A percentile compares a stretch with the other conserved stretches of the same genome.
phyloP scores from a whole-genome alignment of 2,113 vertebrate species.

The Psilopsiagon aymara region DNA sequence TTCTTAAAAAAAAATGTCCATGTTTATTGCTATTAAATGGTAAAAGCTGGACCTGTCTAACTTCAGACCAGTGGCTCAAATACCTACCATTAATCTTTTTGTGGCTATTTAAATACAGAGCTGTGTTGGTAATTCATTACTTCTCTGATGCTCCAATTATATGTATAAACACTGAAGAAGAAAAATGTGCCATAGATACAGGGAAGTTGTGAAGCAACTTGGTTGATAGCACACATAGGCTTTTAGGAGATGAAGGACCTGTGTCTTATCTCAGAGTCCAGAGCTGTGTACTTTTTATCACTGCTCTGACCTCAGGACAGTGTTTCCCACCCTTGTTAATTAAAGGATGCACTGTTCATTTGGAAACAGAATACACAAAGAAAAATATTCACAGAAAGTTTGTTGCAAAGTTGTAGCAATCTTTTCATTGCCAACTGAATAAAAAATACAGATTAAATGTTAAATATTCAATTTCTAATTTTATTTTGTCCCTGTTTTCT shows the following conservation, averaged over 20 bases:
- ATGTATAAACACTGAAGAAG: not conserved
- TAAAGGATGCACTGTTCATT: not conserved
- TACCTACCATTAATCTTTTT: not conserved
- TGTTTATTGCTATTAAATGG: not conserved
- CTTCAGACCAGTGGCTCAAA: not conserved
- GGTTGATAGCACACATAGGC: not conserved
- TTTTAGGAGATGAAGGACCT: not conserved
- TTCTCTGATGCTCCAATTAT: not conserved
- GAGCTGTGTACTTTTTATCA: not conserved
- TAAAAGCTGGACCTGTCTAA: not conserved
- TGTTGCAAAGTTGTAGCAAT: not conserved
- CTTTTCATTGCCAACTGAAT: not conserved
- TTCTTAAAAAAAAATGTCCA: not conserved
- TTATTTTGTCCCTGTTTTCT: not conserved
- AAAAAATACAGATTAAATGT: not conserved
- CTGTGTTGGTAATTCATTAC: not conserved
- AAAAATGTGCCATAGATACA: not conserved
- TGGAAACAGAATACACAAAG: not conserved
- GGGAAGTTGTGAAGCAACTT: not conserved
- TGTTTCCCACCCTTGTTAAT: constrained; percentile 17
- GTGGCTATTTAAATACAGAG: not conserved
- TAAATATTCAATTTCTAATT: not conserved
- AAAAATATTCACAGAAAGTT: not conserved
- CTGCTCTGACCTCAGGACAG: not conserved
- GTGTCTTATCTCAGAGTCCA: not conserved